Evolutionary conservation across 2,888 invertebrate species (phyloP).

Genomic region (Parelbella ahira): DNA sequence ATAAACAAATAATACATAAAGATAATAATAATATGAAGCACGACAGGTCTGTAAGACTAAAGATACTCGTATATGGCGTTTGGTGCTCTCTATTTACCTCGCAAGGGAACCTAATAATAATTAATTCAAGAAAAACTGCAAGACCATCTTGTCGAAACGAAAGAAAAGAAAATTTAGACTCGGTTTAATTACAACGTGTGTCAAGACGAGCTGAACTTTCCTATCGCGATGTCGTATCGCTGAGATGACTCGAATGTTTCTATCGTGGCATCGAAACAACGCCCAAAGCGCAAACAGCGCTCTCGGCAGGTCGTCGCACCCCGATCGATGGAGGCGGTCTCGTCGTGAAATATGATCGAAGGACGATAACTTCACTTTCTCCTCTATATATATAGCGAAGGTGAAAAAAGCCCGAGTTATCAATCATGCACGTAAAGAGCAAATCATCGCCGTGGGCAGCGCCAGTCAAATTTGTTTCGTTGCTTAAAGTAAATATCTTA

Average conservation of each 20-base stretch:
- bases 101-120: too few species aligned
- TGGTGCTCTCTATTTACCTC: too few species aligned
- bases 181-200: neutral
- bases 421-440: conserved; percentile 51
- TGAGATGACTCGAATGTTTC: conserved; percentile 7
- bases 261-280: conserved; percentile 8
- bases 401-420: conserved; percentile 47
- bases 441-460: conserved; percentile 47
- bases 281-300: conserved; percentile 23
- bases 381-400: conserved; percentile 47
- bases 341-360: conserved; percentile 55
- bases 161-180: too few species aligned
- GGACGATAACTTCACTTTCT: conserved; percentile 57
- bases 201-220: conserved; percentile 6
- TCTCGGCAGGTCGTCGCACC: conserved; percentile 36
- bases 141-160: too few species aligned
- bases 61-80: too few species aligned
- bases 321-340: conserved; percentile 46
- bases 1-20: too few species aligned
- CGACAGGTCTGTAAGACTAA: too few species aligned
- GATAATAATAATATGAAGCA: too few species aligned
- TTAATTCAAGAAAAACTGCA: too few species aligned
- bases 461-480: too few species aligned
- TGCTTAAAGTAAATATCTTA: too few species aligned
- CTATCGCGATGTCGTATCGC: conserved; percentile 5